These are phyloP conservation scores for Conchocele bisecta DNA, from an alignment of 2,888 invertebrate species.

Conservation along the genomic window DNA sequence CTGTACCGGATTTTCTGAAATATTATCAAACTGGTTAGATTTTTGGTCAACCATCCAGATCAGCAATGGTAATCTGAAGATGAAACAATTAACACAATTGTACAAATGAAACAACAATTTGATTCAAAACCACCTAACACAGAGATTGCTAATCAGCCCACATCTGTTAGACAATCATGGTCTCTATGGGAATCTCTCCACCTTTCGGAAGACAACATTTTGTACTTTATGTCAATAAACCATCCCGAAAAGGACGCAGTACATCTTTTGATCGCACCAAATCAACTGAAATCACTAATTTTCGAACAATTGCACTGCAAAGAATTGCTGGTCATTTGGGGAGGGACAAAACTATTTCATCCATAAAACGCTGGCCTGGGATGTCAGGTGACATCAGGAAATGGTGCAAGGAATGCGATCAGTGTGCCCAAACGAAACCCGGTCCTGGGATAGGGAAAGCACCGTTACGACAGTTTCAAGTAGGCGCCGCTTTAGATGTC, in stretches of 20 bases:
- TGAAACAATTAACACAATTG: not conserved
- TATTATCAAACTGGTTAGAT: not conserved
- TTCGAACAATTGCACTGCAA: too few species aligned
- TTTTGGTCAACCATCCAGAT: not conserved
- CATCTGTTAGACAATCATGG: not conserved
- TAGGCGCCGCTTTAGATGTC: not conserved
- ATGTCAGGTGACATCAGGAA: constrained; percentile 3
- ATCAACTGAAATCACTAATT: too few species aligned
- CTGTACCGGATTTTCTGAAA: not conserved
- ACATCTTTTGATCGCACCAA: too few species aligned
- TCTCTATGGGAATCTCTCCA: not conserved
- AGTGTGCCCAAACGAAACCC: constrained; percentile 4
- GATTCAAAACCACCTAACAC: not conserved
- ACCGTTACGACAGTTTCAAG: constrained; percentile 1
- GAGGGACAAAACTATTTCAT: constrained; percentile 1
- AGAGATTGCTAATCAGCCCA: not conserved
- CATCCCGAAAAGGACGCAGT: too few species aligned
- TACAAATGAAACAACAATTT: not conserved
- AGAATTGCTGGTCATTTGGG: constrained; percentile 10
- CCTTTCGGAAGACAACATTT: too few species aligned
- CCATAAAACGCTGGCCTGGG: constrained; percentile 14
- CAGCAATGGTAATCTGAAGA: not conserved
- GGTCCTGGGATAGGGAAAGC: constrained; percentile 14
- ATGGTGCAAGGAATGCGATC: constrained; percentile 5
- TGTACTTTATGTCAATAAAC: too few species aligned